Base-by-base conservation (phyloP, 2,113 vertebrate genomes). In the Agapornis roseicollis region DNA sequence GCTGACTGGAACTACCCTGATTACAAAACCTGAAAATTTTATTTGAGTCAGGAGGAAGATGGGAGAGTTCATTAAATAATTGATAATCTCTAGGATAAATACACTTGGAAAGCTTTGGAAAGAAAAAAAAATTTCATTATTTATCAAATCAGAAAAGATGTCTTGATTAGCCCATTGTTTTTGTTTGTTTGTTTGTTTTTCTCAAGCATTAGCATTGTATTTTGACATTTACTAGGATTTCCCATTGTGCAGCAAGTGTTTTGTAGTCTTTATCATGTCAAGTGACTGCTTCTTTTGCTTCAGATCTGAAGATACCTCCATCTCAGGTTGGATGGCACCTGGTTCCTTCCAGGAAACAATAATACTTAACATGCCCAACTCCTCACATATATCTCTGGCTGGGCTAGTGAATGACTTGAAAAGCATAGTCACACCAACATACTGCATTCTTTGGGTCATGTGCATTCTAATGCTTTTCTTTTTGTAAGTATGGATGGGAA, bases 371-470 rank as follows among this genome's bases (percentile, higher is more conserved):
- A 42, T 6, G 78, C 4, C 9, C 28, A 35, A 0, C 0, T 4
- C 1, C 37, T 64, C 11, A 35, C 6, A 33, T 70, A 5, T 7
- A 17, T 37, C 14, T 61, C 25, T n/a, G 28, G 1, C 8, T 68
- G 28, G 17, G 22, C 13, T 35, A 9, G 20, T 60, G 39, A 60
- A 47, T 33, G 24, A 18, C 18, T 42, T 42, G 50, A 66, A 90
- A 47, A 53, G 5, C 25, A 14, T 0, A 72, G 31, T 46, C 28
- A 64, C 7, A 42, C 3, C 6, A 19, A 1, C 3, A 1, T 55
- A 44, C 5, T 4, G 1, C 13, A 39, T 47, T 63, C 10, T 49
- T 52, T 35, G 22, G 7, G 29, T 61, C 53, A 33, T 4, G 2
- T 66, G 17, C 9, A 39, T 52, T 7, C 15, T 9, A 9, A 23